phyloP scores from a whole-genome alignment of 2,113 vertebrate genomes.

The Carassius gibelio region DNA sequence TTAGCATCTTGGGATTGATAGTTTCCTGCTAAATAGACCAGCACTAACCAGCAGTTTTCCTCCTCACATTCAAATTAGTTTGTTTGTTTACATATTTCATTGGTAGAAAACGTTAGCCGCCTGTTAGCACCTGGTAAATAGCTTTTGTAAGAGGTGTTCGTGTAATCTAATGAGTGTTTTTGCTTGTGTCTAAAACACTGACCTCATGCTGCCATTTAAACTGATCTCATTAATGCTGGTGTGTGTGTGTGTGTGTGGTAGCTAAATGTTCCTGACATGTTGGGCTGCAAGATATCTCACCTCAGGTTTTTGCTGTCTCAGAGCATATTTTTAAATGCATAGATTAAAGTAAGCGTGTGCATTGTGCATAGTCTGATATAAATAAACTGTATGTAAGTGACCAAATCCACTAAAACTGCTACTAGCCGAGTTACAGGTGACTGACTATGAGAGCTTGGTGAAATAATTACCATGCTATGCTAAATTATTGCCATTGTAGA shows the following conservation, averaged over 20 bases:
- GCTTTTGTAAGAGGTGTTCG: not conserved
- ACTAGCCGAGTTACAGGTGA: not conserved
- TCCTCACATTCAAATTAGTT: not conserved
- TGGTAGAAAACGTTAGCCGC: not conserved
- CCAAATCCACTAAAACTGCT: constrained; percentile 34
- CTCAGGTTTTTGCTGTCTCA: not conserved
- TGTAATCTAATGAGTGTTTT: constrained; percentile 6
- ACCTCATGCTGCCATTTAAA: constrained; percentile 8
- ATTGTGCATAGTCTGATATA: not conserved
- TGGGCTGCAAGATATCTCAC: not conserved
- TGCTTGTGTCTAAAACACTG: constrained; percentile 14
- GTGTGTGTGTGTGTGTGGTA: not conserved
- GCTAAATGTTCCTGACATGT: not conserved
- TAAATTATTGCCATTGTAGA: not conserved
- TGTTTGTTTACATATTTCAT: not conserved
- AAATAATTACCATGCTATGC: not conserved
- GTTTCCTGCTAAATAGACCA: not conserved
- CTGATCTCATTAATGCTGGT: constrained; percentile 22
- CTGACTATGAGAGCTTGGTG: not conserved
- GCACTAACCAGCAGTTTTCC: not conserved
- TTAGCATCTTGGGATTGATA: not conserved
- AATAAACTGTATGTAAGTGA: constrained; percentile 7
- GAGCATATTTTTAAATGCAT: not conserved
- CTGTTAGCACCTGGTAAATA: not conserved
- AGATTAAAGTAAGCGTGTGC: not conserved